Evolutionary conservation across 2,888 invertebrate species (phyloP).

Genomic region (Euplagia quadripunctaria): DNA sequence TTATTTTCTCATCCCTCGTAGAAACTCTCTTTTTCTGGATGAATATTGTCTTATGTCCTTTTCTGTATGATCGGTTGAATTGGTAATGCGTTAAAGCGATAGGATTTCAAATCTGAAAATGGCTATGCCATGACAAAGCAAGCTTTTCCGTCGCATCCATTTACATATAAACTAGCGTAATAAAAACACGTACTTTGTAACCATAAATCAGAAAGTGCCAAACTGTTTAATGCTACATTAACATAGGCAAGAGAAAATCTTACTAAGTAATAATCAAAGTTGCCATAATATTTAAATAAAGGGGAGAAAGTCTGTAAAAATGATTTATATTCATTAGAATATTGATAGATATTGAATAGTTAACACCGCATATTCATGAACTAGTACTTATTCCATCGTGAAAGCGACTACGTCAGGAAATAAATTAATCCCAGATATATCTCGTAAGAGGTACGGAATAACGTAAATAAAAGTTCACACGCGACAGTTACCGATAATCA

Average conservation of each 20-base stretch:
- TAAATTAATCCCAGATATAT: background rate
- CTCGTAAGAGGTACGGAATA: background rate
- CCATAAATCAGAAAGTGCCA: background rate
- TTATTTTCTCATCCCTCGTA: no score
- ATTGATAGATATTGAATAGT: conserved; percentile 21
- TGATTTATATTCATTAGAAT: conserved; percentile 41
- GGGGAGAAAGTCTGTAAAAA: conserved; percentile 43
- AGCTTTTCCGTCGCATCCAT: no score
- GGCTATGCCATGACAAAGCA: no score
- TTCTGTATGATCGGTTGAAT: no score
- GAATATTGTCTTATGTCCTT: no score
- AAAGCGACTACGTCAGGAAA: background rate
- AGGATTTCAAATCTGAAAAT: no score
- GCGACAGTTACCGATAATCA: no score
- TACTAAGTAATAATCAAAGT: background rate
- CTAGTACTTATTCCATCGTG: conserved; percentile 4
- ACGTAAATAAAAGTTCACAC: background rate
- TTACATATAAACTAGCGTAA: no score
- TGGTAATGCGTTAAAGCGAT: no score
- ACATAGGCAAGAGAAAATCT: background rate
- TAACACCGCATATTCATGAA: conserved; percentile 45
- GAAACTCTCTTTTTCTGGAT: no score
- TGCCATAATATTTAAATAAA: background rate
- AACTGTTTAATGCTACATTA: background rate
- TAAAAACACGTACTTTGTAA: no score